phyloP scores from a whole-genome alignment of 2,888 invertebrate genomes.

The Lasioglossum zephyrum region DNA sequence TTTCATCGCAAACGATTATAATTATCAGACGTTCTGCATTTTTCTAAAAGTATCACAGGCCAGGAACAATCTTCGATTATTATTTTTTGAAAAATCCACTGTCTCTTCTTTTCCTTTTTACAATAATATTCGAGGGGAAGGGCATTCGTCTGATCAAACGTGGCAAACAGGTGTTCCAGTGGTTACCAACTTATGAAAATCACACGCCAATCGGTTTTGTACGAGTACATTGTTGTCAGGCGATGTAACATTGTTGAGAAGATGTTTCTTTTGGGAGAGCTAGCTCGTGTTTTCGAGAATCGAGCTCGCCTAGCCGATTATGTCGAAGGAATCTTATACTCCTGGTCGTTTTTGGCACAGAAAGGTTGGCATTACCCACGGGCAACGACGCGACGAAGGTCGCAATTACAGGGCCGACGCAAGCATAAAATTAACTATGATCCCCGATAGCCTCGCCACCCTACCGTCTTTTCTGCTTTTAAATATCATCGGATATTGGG shows the following conservation, averaged over 20 bases:
- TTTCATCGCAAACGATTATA: not conserved
- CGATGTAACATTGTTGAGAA: not conserved
- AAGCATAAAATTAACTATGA: slow-evolving; percentile 63
- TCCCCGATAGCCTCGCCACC: slow-evolving; percentile 53
- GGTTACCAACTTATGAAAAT: not conserved
- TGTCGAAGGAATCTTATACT: slow-evolving; percentile 41
- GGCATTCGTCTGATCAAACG: not conserved
- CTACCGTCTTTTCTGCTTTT: slow-evolving; percentile 26
- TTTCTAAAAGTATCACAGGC: not conserved
- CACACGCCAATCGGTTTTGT: not conserved
- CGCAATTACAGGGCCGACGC: slow-evolving; percentile 49
- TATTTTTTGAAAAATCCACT: not conserved
- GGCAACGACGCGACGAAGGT: slow-evolving; percentile 60
- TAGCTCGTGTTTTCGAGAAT: not conserved
- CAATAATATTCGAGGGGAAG: not conserved
- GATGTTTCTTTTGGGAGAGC: not conserved
- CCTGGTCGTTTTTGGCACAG: slow-evolving; percentile 58
- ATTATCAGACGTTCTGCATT: not conserved
- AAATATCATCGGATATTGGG: not conserved
- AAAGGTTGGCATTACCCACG: slow-evolving; percentile 59
- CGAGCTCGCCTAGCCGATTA: slow-evolving; percentile 17
- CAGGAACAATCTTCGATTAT: not conserved
- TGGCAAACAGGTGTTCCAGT: not conserved
- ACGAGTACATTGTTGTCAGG: not conserved
- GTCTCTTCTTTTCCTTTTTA: not conserved